These are phyloP conservation scores for Melopsittacus undulatus DNA, from an alignment of 2,797 vertebrate species.

Conservation along the genomic window DNA sequence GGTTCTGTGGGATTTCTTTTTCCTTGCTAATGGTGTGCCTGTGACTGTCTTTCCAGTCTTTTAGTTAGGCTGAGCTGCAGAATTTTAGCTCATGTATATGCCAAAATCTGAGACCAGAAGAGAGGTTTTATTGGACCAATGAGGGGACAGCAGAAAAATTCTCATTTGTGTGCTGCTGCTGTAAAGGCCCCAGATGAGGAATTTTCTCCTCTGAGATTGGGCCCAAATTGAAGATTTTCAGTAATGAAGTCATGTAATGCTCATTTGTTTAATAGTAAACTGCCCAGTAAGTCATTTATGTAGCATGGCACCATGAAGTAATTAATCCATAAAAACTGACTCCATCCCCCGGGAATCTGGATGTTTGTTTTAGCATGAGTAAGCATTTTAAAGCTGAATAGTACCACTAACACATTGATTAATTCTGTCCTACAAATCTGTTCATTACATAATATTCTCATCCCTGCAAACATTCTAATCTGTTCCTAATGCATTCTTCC, in stretches of 20 bases:
- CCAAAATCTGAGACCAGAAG: background rate
- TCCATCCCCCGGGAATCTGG: background rate
- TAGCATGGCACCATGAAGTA: background rate
- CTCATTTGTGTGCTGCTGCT: background rate
- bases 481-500: background rate
- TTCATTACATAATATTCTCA: background rate
- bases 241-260: background rate
- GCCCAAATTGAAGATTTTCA: background rate
- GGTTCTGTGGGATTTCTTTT: background rate
- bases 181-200: background rate
- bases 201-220: background rate
- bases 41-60: background rate
- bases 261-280: background rate
- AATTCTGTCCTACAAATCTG: background rate
- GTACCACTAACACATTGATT: background rate
- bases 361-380: background rate
- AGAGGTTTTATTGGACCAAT: background rate
- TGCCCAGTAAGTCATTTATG: background rate
- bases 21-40: background rate
- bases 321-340: background rate
- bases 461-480: background rate
- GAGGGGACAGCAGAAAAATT: background rate
- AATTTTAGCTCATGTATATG: background rate
- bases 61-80: background rate
- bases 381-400: background rate